A percentile compares a stretch with the other conserved stretches of the same genome.
Conservation (phyloP, 2,113 vertebrate genomes). For the Tonatia bakeri region DNA sequence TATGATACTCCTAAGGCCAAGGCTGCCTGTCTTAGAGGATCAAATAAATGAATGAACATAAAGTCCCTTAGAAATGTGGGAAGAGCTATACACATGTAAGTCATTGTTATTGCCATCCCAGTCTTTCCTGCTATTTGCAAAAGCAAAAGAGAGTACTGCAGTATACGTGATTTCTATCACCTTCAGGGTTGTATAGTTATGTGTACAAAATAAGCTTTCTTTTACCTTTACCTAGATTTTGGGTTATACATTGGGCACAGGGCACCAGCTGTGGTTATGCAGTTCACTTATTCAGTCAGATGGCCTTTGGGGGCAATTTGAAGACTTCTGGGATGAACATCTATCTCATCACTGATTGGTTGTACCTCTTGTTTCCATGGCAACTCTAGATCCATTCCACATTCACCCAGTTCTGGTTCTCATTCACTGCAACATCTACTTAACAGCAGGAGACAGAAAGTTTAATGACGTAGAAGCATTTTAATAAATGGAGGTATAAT, state of each 20-base stretch:
- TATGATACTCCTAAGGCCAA: neutral
- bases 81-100: neutral
- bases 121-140: neutral
- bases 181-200: neutral
- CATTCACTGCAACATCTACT: neutral
- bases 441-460: constrained; percentile 24
- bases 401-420: neutral
- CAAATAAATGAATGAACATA: neutral
- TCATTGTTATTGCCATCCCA: neutral
- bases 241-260: neutral
- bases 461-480: constrained; percentile 38
- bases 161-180: neutral
- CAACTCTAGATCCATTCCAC: constrained; percentile 12
- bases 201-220: neutral
- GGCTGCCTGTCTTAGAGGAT: neutral
- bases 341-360: neutral
- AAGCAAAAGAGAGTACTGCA: neutral
- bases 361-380: constrained; percentile 38
- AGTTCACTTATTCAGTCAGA: neutral
- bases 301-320: neutral
- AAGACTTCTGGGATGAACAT: constrained; percentile 7
- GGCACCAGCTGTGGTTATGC: neutral
- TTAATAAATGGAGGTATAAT: neutral
- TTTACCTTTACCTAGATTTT: neutral
- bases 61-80: neutral